phyloP scores from a whole-genome alignment of 2,113 vertebrate species.

The Lophochroa leadbeateri region DNA sequence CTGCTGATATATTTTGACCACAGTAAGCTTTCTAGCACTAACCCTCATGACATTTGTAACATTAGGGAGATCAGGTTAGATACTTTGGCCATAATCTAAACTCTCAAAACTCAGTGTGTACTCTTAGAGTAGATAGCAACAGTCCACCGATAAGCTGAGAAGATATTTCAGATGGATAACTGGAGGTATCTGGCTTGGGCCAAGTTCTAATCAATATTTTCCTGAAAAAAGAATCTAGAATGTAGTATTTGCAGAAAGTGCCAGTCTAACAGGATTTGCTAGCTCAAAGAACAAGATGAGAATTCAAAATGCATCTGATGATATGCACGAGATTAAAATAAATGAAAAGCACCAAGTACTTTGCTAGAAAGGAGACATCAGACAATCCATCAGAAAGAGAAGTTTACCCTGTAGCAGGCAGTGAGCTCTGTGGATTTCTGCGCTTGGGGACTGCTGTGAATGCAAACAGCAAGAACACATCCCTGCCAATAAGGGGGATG shows the following conservation, averaged over 20 bases:
- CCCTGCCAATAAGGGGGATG: rapidly evolving
- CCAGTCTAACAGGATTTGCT: not conserved
- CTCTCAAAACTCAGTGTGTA: not conserved
- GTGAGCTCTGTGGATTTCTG: not conserved
- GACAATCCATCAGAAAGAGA: not conserved
- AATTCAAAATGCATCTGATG: not conserved
- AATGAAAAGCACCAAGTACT: not conserved
- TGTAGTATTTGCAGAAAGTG: not conserved
- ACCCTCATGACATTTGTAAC: not conserved
- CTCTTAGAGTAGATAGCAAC: not conserved
- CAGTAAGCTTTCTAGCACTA: not conserved
- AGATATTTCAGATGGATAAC: not conserved
- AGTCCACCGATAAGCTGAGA: not conserved
- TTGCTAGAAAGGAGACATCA: not conserved
- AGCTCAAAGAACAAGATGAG: not conserved
- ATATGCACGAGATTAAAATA: not conserved
- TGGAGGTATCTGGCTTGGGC: not conserved
- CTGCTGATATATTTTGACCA: not conserved
- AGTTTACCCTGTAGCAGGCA: not conserved
- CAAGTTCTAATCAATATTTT: not conserved
- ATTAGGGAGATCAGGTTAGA: not conserved
- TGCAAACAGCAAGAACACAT: not conserved
- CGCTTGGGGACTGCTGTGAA: rapidly evolving
- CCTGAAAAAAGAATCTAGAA: not conserved
- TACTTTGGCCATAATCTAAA: not conserved